These are phyloP conservation scores for Macrotis lagotis DNA, from an alignment of 2,113 vertebrate genomes.

Conservation along the genomic window DNA sequence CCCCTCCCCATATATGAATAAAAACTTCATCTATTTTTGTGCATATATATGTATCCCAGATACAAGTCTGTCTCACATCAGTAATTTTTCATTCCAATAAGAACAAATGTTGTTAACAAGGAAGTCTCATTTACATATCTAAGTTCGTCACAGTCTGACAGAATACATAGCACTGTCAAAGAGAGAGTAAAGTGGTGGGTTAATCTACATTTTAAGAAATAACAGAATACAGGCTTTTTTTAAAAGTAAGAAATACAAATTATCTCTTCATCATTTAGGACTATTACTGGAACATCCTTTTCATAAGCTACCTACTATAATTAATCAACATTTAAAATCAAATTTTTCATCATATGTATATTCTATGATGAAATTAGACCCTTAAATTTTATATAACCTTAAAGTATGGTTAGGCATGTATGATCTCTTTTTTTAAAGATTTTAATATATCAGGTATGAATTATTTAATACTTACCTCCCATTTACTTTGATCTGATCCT, in stretches of 20 bases:
- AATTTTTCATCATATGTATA: not conserved
- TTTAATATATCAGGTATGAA: slow-evolving; percentile 11
- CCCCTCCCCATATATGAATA: not conserved
- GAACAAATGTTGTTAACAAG: not conserved
- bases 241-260: not conserved
- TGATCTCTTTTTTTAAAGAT: not conserved
- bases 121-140: not conserved
- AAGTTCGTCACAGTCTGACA: not conserved
- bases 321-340: not conserved
- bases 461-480: slow-evolving; percentile 89
- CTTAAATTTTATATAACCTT: not conserved
- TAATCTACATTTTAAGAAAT: not conserved
- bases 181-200: not conserved
- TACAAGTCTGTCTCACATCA: not conserved
- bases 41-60: not conserved
- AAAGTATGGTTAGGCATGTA: not conserved
- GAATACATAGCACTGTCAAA: not conserved
- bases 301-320: slow-evolving; percentile 1
- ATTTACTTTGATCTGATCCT: slow-evolving; percentile 89
- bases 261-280: not conserved
- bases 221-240: not conserved
- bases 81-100: not conserved
- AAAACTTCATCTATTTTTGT: not conserved
- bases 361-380: not conserved
- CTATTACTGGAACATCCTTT: not conserved